These are phyloP conservation scores for Cheilosia vulpina DNA, from an alignment of 2,888 invertebrate genomes.

Conservation along the genomic window DNA sequence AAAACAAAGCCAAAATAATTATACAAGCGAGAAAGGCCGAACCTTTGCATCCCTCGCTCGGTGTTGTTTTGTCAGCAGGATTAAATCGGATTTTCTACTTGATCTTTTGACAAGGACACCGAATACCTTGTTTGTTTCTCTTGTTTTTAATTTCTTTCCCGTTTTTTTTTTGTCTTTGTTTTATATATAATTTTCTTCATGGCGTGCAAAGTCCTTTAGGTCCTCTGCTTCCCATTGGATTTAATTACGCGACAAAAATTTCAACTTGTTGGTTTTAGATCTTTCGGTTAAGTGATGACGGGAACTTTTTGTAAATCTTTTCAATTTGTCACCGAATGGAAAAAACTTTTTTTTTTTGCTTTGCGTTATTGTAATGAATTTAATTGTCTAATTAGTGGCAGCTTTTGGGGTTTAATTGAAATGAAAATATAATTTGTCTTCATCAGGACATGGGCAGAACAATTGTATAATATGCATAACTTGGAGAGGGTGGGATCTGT, in stretches of 20 bases:
- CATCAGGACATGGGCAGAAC: background rate
- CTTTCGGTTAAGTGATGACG: slow-evolving; percentile 20
- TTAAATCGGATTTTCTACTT: slow-evolving; percentile 68
- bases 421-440: slow-evolving; percentile 62
- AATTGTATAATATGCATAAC: background rate
- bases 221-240: slow-evolving; percentile 38
- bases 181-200: slow-evolving; percentile 11
- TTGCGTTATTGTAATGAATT: slow-evolving; percentile 55
- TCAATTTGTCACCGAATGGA: slow-evolving; percentile 54
- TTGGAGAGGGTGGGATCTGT: background rate
- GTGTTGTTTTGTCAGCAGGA: slow-evolving; percentile 64
- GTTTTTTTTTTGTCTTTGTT: background rate
- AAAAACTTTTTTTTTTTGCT: slow-evolving; percentile 7
- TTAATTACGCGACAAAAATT: slow-evolving; percentile 71
- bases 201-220: slow-evolving; percentile 9
- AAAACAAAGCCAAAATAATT: slow-evolving; percentile 64
- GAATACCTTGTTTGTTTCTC: slow-evolving; percentile 12
- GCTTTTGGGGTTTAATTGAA: slow-evolving; percentile 58
- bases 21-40: slow-evolving; percentile 14
- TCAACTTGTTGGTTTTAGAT: slow-evolving; percentile 60
- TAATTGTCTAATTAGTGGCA: slow-evolving; percentile 66
- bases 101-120: slow-evolving; percentile 57
- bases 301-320: slow-evolving; percentile 50
- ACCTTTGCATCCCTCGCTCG: background rate
- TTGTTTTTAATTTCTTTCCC: slow-evolving; percentile 51